Evolutionary conservation across 2,113 vertebrate genomes (phyloP).

Genomic region (Periophthalmodon schlosseri): DNA sequence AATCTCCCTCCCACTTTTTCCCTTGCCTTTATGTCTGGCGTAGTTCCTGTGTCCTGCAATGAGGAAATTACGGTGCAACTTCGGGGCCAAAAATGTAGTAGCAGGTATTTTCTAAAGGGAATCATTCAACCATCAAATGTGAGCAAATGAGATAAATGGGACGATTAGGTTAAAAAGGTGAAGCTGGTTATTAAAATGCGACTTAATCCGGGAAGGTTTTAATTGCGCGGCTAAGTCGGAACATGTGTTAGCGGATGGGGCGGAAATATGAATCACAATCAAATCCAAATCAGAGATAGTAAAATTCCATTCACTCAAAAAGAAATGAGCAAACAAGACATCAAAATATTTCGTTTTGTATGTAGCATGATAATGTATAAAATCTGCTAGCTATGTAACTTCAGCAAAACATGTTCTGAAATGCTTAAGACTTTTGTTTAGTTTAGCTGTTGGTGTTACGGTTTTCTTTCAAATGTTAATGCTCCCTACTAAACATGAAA

Average conservation of each 20-base stretch:
- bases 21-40: conserved; percentile 33
- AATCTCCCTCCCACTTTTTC: background rate
- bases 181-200: conserved; percentile 2
- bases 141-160: conserved; percentile 19
- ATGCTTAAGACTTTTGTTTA: no score
- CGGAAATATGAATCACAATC: background rate
- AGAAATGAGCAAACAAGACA: background rate
- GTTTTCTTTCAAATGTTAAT: no score
- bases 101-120: conserved; percentile 1
- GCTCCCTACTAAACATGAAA: no score
- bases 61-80: background rate
- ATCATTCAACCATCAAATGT: conserved; percentile 43
- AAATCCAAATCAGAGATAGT: background rate
- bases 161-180: conserved; percentile 44
- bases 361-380: background rate
- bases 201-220: conserved; percentile 9
- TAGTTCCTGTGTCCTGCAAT: background rate
- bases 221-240: conserved; percentile 2
- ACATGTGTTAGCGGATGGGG: background rate
- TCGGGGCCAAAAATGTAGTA: background rate
- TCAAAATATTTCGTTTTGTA: background rate
- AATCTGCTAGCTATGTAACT: no score
- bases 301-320: no score
- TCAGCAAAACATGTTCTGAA: no score
- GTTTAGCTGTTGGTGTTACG: no score